A percentile compares a stretch with the other conserved stretches of the same genome.
Evolutionary conservation across 1,140 invertebrate species (phyloP).

Genomic region (Drosophila neocordata): DNA sequence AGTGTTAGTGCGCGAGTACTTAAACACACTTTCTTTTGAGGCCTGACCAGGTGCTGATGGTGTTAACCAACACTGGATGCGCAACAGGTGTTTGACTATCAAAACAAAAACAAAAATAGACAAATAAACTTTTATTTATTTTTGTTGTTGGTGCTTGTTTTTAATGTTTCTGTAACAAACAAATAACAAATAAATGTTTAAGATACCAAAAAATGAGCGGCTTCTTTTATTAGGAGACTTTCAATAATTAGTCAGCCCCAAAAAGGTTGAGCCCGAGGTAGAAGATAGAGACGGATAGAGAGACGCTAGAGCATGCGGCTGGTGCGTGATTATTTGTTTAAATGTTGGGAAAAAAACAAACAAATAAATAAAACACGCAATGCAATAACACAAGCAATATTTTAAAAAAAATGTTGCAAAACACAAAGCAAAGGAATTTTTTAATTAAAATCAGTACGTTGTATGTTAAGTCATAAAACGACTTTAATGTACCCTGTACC

Average conservation of each 20-base stretch:
- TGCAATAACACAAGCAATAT: slow-evolving; percentile 6
- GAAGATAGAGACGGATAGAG: slow-evolving; percentile 5
- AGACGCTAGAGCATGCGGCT: slow-evolving; percentile 30
- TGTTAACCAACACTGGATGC: slow-evolving; percentile 15
- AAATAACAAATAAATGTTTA: slow-evolving; percentile 43
- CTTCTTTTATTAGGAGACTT: slow-evolving; percentile 50
- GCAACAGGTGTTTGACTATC: slow-evolving; percentile 47
- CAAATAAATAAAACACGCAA: slow-evolving; percentile 8
- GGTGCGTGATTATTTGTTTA: slow-evolving; percentile 60
- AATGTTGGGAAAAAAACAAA: slow-evolving; percentile 28
- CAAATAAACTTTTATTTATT: slow-evolving; percentile 12
- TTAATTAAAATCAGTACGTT: slow-evolving; percentile 40
- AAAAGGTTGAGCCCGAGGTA: slow-evolving; percentile 16
- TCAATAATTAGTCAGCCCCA: slow-evolving; percentile 66
- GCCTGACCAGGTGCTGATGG: slow-evolving; percentile 1
- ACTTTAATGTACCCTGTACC: not conserved
- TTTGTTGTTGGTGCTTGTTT: not conserved
- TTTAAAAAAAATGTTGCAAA: not conserved
- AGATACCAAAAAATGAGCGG: slow-evolving; percentile 21
- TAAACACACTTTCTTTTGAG: slow-evolving; percentile 45
- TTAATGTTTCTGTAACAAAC: slow-evolving; percentile 13
- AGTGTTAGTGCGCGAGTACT: slow-evolving; percentile 20
- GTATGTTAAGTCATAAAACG: not conserved
- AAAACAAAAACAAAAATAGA: slow-evolving; percentile 15
- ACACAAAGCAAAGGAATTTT: slow-evolving; percentile 34